phyloP scores from a whole-genome alignment of 2,113 vertebrate species.

The Cynocephalus volans region DNA sequence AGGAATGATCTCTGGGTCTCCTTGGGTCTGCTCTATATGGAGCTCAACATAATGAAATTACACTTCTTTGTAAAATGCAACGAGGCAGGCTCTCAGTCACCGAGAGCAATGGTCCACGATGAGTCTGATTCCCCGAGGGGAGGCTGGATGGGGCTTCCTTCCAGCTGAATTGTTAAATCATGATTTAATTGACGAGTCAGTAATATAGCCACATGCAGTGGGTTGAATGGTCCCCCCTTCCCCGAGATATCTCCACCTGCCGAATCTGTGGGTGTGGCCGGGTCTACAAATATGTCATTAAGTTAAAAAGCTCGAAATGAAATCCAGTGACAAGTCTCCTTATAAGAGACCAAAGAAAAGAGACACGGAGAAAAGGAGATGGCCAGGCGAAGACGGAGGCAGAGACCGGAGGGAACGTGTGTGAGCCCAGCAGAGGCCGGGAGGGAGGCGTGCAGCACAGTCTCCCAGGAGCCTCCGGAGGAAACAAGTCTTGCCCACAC shows the following conservation, averaged over 20 bases:
- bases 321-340: not conserved
- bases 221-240: too few species aligned
- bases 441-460: rapidly evolving
- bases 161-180: not conserved
- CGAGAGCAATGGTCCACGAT: not conserved
- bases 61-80: not conserved
- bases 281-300: rapidly evolving
- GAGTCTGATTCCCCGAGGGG: not conserved
- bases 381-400: rapidly evolving
- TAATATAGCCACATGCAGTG: rapidly evolving
- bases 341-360: not conserved
- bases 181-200: not conserved
- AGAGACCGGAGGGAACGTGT: rapidly evolving
- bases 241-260: rapidly evolving
- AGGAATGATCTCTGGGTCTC: too few species aligned
- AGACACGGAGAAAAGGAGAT: too few species aligned
- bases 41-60: not conserved
- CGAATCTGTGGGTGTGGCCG: rapidly evolving
- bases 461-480: rapidly evolving
- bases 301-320: not conserved
- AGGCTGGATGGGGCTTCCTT: not conserved
- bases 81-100: too few species aligned
- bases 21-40: not conserved
- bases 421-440: too few species aligned
- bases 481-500: rapidly evolving